Evolutionary conservation across 2,113 vertebrate species (phyloP).

Genomic region (Pseudonaja textilis): DNA sequence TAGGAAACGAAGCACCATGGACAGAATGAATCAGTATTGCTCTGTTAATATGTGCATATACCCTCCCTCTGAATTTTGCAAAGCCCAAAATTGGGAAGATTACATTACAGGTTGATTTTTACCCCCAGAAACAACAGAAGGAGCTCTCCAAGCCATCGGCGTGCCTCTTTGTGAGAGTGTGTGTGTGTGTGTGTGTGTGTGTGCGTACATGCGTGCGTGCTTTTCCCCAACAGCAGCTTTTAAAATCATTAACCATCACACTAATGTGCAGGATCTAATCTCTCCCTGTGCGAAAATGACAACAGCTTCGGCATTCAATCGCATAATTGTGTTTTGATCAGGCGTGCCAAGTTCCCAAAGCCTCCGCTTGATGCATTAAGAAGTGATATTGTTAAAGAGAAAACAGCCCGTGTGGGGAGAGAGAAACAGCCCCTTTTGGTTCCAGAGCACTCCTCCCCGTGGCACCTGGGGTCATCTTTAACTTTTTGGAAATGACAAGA

Average conservation of each 20-base stretch:
- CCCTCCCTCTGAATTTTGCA: constrained; percentile 3
- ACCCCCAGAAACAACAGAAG: constrained; percentile 1
- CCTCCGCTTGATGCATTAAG: constrained; percentile 21
- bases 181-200: not conserved
- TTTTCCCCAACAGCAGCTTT: not conserved
- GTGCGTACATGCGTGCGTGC: not conserved
- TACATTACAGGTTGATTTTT: constrained; percentile 35
- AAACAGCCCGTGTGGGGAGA: not conserved
- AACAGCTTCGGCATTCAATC: constrained; percentile 22
- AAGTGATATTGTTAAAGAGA: constrained; percentile 17
- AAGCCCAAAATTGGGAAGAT: not conserved
- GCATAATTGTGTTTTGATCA: constrained; percentile 21
- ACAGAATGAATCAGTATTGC: not conserved
- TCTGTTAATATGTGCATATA: not conserved
- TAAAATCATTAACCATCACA: not conserved
- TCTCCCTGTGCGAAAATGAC: fast-evolving
- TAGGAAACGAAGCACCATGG: fast-evolving
- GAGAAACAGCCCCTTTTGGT: not conserved
- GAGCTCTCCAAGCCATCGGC: fast-evolving
- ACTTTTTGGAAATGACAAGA: not conserved
- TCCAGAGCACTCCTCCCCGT: fast-evolving
- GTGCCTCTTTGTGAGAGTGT: not conserved
- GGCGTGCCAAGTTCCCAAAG: constrained; percentile 26
- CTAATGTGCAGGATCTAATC: constrained; percentile 6
- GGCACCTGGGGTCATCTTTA: not conserved